Conservation (phyloP, 2,113 vertebrate species). For the Panthera leo region DNA sequence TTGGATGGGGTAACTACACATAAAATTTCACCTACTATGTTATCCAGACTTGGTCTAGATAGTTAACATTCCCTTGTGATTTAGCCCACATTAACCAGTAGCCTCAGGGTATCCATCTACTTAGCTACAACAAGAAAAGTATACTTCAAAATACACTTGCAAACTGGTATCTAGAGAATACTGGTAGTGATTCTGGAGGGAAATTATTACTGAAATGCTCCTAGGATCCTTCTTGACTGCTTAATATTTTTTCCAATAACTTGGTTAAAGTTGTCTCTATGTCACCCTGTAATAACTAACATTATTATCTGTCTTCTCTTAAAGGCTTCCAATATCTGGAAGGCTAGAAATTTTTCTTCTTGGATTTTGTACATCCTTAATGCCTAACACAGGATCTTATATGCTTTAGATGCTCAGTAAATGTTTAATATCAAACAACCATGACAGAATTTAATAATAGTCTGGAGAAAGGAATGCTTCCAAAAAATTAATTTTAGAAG, state of each 20-base stretch:
- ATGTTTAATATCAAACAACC: background rate
- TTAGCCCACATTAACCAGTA: background rate
- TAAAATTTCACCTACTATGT: background rate
- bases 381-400: background rate
- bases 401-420: background rate
- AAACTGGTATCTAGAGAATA: background rate
- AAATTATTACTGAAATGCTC: background rate
- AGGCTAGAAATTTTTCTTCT: background rate
- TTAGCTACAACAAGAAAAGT: background rate
- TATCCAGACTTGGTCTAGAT: background rate
- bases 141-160: background rate
- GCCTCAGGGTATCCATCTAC: background rate
- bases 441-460: background rate
- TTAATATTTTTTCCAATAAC: background rate
- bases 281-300: background rate
- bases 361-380: background rate
- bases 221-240: background rate
- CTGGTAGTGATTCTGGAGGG: background rate
- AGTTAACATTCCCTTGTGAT: background rate
- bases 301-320: background rate
- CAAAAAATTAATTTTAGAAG: background rate
- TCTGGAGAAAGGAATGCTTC: background rate
- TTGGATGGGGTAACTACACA: background rate
- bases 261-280: background rate
- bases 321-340: slow-evolving; percentile 9